phyloP scores from a whole-genome alignment of 1,140 invertebrate genomes.

The Steinernema feltiae region DNA sequence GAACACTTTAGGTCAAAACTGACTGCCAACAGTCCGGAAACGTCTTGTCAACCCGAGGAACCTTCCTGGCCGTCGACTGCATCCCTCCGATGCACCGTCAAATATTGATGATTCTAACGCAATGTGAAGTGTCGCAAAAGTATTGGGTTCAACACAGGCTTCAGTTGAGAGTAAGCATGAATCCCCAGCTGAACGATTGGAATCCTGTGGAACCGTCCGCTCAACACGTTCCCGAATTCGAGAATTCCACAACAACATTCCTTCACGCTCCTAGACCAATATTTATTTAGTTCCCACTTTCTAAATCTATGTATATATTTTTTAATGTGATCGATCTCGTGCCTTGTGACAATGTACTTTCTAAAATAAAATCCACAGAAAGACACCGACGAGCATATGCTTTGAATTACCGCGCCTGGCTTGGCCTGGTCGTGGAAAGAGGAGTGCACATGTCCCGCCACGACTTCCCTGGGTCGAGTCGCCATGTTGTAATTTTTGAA shows the following conservation, averaged over 20 bases:
- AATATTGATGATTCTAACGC: slow-evolving; percentile 66
- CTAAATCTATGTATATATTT: too few species aligned
- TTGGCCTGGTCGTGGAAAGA: too few species aligned
- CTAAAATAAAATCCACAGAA: too few species aligned
- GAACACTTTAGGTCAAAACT: slow-evolving; percentile 74
- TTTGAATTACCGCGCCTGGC: too few species aligned
- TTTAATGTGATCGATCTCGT: too few species aligned
- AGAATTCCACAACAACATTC: neutral
- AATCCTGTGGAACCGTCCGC: neutral
- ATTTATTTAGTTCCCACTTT: neutral
- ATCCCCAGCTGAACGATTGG: neutral
- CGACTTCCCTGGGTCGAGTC: neutral
- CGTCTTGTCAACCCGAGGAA: slow-evolving; percentile 84
- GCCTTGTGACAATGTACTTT: too few species aligned
- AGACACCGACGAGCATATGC: too few species aligned
- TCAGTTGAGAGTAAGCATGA: neutral
- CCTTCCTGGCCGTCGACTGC: slow-evolving; percentile 82
- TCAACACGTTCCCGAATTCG: neutral
- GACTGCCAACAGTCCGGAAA: slow-evolving; percentile 95
- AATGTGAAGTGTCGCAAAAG: neutral
- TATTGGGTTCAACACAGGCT: neutral
- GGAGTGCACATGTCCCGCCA: too few species aligned
- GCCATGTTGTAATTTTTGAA: slow-evolving; percentile 3
- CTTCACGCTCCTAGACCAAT: neutral
- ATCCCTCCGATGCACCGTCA: slow-evolving; percentile 88